phyloP scores from a whole-genome alignment of 2,113 vertebrate genomes.

The Myotis yumanensis region DNA sequence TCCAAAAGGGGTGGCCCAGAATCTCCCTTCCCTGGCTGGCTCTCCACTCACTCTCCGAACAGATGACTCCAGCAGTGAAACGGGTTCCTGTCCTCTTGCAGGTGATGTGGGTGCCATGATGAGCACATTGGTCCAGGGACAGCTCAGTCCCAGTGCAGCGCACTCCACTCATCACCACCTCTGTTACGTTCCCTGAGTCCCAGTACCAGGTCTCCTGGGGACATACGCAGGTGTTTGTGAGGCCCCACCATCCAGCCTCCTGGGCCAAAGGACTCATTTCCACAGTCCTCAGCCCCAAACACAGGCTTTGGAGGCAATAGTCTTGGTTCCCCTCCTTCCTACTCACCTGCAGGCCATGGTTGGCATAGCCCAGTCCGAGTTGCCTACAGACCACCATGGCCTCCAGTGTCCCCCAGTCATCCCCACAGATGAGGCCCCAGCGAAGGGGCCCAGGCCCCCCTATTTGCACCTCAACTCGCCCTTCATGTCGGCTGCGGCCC shows the following conservation, averaged over 20 bases:
- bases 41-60: slow-evolving; percentile 93
- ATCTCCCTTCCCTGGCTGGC: not conserved
- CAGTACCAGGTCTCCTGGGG: slow-evolving; percentile 99
- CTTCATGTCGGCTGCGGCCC: slow-evolving; percentile 92
- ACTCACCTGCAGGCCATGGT: slow-evolving; percentile 95
- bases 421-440: slow-evolving; percentile 96
- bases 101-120: slow-evolving; percentile 86
- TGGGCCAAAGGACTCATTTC: not conserved
- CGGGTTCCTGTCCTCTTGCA: slow-evolving; percentile 90
- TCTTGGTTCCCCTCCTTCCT: not conserved
- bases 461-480: slow-evolving; percentile 91
- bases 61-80: slow-evolving; percentile 96
- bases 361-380: slow-evolving; percentile 95
- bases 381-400: slow-evolving; percentile 95
- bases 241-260: not conserved
- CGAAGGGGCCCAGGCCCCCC: slow-evolving; percentile 80
- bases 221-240: not conserved
- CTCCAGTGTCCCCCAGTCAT: slow-evolving; percentile 93
- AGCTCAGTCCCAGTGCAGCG: slow-evolving; percentile 92
- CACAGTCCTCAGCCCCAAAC: not conserved
- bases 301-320: not conserved
- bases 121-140: slow-evolving; percentile 92
- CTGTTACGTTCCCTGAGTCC: slow-evolving; percentile 93
- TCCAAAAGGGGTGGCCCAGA: not conserved
- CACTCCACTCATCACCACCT: slow-evolving; percentile 95